These are phyloP conservation scores for Caiman crocodilus DNA, from an alignment of 2,797 vertebrate genomes.

Conservation along the genomic window DNA sequence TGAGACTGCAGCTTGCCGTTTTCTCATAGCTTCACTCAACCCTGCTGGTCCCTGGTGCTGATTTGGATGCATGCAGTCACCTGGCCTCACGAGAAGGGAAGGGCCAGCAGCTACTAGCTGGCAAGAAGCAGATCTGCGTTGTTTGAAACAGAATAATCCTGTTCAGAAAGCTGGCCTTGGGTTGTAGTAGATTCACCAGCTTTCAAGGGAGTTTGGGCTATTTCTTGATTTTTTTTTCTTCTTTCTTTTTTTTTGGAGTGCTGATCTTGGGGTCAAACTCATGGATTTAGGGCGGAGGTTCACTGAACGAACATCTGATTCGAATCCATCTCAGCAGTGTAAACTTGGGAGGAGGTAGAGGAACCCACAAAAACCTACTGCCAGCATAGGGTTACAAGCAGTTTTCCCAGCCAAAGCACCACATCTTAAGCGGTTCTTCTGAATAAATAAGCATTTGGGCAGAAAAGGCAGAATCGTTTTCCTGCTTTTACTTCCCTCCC, in stretches of 20 bases:
- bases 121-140: not conserved
- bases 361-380: conserved; percentile 15
- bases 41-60: not conserved
- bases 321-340: not conserved
- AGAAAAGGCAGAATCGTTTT: conserved; percentile 48
- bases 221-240: not conserved
- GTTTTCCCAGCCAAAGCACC: not conserved
- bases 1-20: not conserved
- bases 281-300: too few species aligned
- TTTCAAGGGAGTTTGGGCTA: not conserved
- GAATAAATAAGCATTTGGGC: not conserved
- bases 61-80: fast-evolving
- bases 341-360: not conserved
- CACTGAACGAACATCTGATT: not conserved
- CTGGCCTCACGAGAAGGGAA: not conserved
- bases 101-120: not conserved
- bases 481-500: conserved; percentile 9
- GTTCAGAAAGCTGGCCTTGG: not conserved
- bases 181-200: not conserved
- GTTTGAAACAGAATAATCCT: not conserved
- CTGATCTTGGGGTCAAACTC: not conserved
- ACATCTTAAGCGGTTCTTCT: not conserved
- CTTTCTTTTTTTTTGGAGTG: not conserved
- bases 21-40: not conserved
- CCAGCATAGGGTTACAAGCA: not conserved